Evolutionary conservation across 2,888 invertebrate genomes (phyloP).

Genomic region (Torymus aiolomorphi): DNA sequence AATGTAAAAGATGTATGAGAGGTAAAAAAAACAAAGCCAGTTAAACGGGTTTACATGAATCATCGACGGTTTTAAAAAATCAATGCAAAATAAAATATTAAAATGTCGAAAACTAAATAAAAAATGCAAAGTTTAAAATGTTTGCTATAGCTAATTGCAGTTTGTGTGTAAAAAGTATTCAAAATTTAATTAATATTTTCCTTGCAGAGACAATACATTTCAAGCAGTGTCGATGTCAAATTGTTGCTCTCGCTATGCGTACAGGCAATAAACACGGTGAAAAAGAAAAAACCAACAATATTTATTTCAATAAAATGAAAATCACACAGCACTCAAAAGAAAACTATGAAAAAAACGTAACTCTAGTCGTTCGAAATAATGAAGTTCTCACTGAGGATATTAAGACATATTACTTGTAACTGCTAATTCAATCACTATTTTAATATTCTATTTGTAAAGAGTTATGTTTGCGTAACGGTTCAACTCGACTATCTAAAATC

Average conservation of each 20-base stretch:
- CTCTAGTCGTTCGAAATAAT: no score
- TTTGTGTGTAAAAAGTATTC: slow-evolving; percentile 21
- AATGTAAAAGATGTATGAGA: neutral
- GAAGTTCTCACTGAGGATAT: no score
- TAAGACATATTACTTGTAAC: no score
- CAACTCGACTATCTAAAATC: no score
- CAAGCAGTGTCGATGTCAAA: slow-evolving; percentile 49
- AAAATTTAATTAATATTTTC: slow-evolving; percentile 29
- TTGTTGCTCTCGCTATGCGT: slow-evolving; percentile 32
- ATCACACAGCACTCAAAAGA: slow-evolving; percentile 43
- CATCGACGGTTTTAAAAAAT: slow-evolving; percentile 4
- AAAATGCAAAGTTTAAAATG: neutral
- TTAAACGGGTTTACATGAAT: neutral
- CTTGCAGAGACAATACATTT: slow-evolving; percentile 49
- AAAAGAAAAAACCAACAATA: slow-evolving; percentile 16
- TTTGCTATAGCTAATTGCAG: slow-evolving; percentile 10
- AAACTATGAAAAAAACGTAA: slow-evolving; percentile 51
- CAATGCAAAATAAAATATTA: slow-evolving; percentile 20
- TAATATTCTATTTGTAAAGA: no score
- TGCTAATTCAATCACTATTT: no score
- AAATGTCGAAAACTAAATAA: slow-evolving; percentile 1
- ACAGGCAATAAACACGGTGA: slow-evolving; percentile 34
- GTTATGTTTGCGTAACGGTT: no score
- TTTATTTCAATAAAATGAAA: slow-evolving; percentile 22
- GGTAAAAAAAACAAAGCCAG: no score